Percentiles rank a stretch among this genome's conserved stretches.
phyloP scores from a whole-genome alignment of 2,888 invertebrate genomes.

The Torymus texanus region DNA sequence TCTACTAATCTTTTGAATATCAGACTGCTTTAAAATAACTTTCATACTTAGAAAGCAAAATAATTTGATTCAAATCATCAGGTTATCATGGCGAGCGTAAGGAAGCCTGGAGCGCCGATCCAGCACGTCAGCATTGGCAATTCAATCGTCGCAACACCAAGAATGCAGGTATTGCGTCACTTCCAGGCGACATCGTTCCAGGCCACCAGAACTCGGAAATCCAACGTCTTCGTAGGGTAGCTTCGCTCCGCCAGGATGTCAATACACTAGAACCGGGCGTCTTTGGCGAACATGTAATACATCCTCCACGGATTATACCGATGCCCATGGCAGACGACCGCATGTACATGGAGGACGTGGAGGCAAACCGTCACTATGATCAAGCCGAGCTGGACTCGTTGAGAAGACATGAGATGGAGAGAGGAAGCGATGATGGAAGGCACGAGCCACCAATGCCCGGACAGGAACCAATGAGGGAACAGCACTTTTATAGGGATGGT shows the following conservation, averaged over 20 bases:
- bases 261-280: neutral
- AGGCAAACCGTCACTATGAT: constrained; percentile 75
- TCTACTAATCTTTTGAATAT: too few species aligned
- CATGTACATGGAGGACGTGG: constrained; percentile 76
- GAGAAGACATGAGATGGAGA: constrained; percentile 85
- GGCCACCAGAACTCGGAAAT: constrained; percentile 48
- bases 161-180: constrained; percentile 67
- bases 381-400: constrained; percentile 85
- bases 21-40: too few species aligned
- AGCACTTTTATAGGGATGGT: constrained; percentile 88
- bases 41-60: too few species aligned
- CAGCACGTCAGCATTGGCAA: constrained; percentile 81
- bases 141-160: constrained; percentile 81
- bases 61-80: constrained; percentile 30
- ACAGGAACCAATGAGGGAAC: constrained; percentile 79
- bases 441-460: constrained; percentile 60
- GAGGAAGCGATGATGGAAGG: constrained; percentile 81
- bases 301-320: constrained; percentile 34
- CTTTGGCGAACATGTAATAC: constrained; percentile 52
- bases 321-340: constrained; percentile 47
- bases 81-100: constrained; percentile 73
- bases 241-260: constrained; percentile 22
- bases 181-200: constrained; percentile 69
- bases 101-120: constrained; percentile 92
- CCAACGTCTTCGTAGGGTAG: constrained; percentile 58